Conservation (phyloP, 2,888 invertebrate species). For the Melipona beecheii region DNA sequence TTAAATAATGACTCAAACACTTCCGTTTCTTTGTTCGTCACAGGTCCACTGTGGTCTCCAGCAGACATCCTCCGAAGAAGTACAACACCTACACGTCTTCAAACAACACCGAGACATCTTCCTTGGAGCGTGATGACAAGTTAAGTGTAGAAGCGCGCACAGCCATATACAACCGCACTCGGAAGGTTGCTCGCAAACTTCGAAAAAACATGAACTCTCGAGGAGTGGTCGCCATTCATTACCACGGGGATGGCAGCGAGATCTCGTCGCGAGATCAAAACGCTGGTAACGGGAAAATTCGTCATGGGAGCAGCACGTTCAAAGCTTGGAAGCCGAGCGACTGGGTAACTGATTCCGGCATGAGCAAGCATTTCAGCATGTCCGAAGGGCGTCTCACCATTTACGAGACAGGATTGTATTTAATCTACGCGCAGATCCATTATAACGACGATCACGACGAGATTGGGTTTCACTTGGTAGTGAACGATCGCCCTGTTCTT, state of each 20-base stretch:
- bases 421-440: slow-evolving; percentile 92
- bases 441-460: slow-evolving; percentile 91
- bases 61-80: slow-evolving; percentile 71
- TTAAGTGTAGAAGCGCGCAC: background rate
- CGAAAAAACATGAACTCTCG: slow-evolving; percentile 66
- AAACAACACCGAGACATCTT: background rate
- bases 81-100: slow-evolving; percentile 59
- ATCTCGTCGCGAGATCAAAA: slow-evolving; percentile 75
- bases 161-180: background rate
- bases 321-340: slow-evolving; percentile 88
- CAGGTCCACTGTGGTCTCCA: slow-evolving; percentile 27
- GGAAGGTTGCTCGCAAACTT: slow-evolving; percentile 7
- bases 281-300: slow-evolving; percentile 88
- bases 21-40: background rate
- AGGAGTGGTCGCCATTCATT: slow-evolving; percentile 77
- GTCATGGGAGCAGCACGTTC: slow-evolving; percentile 87
- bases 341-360: slow-evolving; percentile 87
- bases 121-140: background rate
- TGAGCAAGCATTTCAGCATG: slow-evolving; percentile 87
- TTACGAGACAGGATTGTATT: slow-evolving; percentile 90
- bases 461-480: slow-evolving; percentile 90
- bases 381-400: slow-evolving; percentile 88
- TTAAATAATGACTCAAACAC: background rate
- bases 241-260: slow-evolving; percentile 74
- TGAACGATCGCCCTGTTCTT: slow-evolving; percentile 87